A percentile compares a stretch with the other conserved stretches of the same genome.
Conservation (phyloP, 2,888 invertebrate genomes). For the Ptychoptera contaminata region DNA sequence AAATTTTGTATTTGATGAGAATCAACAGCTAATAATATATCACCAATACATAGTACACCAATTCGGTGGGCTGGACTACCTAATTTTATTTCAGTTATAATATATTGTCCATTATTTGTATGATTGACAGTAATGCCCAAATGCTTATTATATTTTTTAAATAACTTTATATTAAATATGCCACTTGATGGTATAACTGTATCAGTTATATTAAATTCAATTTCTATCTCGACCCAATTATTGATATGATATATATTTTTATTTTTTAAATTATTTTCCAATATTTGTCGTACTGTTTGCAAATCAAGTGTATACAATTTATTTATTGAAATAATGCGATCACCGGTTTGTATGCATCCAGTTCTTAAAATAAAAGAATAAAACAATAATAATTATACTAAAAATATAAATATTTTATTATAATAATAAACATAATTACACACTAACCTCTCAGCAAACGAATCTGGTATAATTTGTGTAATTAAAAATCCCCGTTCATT, state of each 20-base stretch:
- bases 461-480: conserved; percentile 25
- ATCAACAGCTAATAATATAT: conserved; percentile 75
- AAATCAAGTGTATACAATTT: conserved; percentile 53
- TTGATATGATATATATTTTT: conserved; percentile 35
- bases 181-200: conserved; percentile 82
- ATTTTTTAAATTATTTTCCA: conserved; percentile 20
- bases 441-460: conserved; percentile 22
- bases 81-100: conserved; percentile 76
- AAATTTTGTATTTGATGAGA: conserved; percentile 52
- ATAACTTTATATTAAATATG: conserved; percentile 77
- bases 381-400: too few relatives aligned
- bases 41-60: conserved; percentile 74
- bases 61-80: conserved; percentile 84
- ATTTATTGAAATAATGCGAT: conserved; percentile 72
- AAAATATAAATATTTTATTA: neutral
- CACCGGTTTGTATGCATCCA: conserved; percentile 62
- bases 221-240: conserved; percentile 57
- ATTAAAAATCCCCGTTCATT: conserved; percentile 26
- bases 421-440: neutral
- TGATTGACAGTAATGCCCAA: conserved; percentile 84
- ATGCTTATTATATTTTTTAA: conserved; percentile 54
- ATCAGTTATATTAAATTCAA: conserved; percentile 84
- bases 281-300: conserved; percentile 35
- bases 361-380: conserved; percentile 32
- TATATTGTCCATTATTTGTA: conserved; percentile 39